A percentile compares a stretch with the other conserved stretches of the same genome.
Conservation (phyloP, 2,888 invertebrate genomes). For the Sipha maydis region DNA sequence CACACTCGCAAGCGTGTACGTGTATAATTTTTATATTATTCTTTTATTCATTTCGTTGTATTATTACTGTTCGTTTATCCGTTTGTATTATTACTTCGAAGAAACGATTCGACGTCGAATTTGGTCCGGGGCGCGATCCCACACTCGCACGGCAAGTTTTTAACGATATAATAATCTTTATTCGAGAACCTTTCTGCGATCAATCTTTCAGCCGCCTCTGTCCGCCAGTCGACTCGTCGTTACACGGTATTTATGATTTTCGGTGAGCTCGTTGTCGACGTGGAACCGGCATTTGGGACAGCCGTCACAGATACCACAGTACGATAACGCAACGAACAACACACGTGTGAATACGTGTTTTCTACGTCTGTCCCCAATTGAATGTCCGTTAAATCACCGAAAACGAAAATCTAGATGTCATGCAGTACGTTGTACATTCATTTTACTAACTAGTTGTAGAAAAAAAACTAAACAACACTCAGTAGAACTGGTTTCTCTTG, state of each 20-base stretch:
- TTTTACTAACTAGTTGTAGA: background rate
- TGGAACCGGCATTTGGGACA: background rate
- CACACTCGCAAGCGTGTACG: too few relatives aligned
- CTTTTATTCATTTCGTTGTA: background rate
- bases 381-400: background rate
- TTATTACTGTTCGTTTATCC: background rate
- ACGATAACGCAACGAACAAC: background rate
- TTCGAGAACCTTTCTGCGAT: background rate
- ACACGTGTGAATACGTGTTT: background rate
- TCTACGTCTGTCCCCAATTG: background rate
- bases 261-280: background rate
- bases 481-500: too few relatives aligned
- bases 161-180: background rate
- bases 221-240: too few relatives aligned
- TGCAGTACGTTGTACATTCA: background rate
- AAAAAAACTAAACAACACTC: too few relatives aligned
- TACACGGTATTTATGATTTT: too few relatives aligned
- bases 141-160: too few relatives aligned
- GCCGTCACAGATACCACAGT: background rate
- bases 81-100: background rate
- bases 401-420: background rate
- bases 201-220: too few relatives aligned
- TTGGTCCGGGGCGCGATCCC: background rate
- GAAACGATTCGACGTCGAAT: background rate
- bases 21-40: background rate